Conservation (phyloP, 2,113 vertebrate species). For the Mastomys coucha region DNA sequence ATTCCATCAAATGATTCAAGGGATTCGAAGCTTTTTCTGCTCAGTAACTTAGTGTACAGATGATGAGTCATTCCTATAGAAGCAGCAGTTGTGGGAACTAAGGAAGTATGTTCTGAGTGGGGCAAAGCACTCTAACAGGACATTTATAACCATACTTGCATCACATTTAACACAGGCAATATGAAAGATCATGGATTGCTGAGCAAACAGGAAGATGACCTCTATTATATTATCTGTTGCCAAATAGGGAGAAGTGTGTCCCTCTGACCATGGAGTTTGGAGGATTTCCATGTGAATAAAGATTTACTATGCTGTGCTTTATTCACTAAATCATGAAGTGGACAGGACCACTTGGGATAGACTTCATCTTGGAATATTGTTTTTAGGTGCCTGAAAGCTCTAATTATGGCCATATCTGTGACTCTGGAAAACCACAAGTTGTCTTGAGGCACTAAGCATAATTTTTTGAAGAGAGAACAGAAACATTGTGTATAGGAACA, state of each 20-base stretch:
- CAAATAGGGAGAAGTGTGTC: rapidly evolving
- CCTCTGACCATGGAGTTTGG: too few species aligned
- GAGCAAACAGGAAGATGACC: background rate
- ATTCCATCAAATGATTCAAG: background rate
- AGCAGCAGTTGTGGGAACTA: rapidly evolving
- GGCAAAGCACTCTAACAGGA: background rate
- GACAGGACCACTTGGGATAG: too few species aligned
- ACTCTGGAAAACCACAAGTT: background rate
- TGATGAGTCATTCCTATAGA: background rate
- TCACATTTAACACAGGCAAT: background rate
- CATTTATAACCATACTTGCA: background rate
- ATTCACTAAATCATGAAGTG: background rate
- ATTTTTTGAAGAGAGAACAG: background rate
- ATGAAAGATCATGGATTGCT: background rate
- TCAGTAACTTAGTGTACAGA: rapidly evolving
- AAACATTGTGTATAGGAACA: background rate
- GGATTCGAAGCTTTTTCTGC: background rate
- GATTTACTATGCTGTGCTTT: background rate
- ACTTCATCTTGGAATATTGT: background rate
- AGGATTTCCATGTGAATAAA: background rate
- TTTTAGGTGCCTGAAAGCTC: background rate
- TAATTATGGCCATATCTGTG: background rate
- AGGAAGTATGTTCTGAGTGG: background rate
- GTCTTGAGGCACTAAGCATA: background rate
- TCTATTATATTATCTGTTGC: background rate